phyloP scores from a whole-genome alignment of 2,888 invertebrate species.

The Anoplius nigerrimus region DNA sequence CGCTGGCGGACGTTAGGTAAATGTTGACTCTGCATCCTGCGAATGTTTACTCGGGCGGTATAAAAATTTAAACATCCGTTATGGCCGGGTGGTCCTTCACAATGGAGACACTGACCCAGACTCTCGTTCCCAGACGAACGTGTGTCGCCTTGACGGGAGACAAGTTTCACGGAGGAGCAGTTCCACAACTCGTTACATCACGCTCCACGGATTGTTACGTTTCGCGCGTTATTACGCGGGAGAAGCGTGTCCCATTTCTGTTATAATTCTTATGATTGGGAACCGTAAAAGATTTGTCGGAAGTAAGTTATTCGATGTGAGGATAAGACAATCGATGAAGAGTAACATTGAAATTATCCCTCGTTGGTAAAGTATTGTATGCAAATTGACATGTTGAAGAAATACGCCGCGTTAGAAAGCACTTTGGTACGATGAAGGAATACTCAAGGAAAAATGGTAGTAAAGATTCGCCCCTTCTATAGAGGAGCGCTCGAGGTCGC shows the following conservation, averaged over 20 bases:
- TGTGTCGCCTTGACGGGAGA: conserved; percentile 44
- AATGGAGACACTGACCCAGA: conserved; percentile 56
- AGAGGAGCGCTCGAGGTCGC: no score
- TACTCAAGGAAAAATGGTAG: no score
- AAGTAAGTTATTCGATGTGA: no score
- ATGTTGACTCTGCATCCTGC: background rate
- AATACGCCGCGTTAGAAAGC: background rate
- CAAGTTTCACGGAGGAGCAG: conserved; percentile 45
- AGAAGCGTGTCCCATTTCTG: conserved; percentile 28
- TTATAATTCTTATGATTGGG: no score
- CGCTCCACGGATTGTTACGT: background rate
- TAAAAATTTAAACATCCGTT: background rate
- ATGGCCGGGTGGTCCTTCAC: background rate
- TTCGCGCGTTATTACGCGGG: conserved; percentile 28
- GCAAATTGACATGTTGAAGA: no score
- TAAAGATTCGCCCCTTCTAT: no score
- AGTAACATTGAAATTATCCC: no score
- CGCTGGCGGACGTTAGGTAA: background rate
- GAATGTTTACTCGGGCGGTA: background rate
- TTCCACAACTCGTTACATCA: conserved; percentile 24
- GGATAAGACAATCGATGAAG: no score
- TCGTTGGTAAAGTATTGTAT: no score
- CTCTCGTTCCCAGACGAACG: conserved; percentile 40
- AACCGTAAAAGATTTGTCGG: no score
- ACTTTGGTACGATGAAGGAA: no score